These are phyloP conservation scores for Amphimedon queenslandica DNA, from an alignment of 37 sponge, comb jelly and placozoan genomes.

Conservation along the genomic window DNA sequence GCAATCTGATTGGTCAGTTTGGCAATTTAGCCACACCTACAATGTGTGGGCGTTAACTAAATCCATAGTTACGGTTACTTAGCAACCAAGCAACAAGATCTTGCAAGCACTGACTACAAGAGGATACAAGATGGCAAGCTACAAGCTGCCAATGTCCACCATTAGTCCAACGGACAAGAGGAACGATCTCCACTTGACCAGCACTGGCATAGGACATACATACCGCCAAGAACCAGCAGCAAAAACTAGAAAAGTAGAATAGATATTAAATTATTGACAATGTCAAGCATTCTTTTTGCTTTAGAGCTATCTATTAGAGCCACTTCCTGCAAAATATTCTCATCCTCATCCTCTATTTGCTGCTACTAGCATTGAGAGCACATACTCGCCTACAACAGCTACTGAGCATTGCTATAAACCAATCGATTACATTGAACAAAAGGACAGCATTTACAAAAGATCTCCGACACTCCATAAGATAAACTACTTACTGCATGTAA, in stretches of 20 bases:
- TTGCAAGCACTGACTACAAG: no score
- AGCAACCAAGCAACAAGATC: neutral
- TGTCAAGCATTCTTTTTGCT: no score
- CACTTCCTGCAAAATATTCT: neutral
- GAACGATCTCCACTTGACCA: slow-evolving; percentile 64
- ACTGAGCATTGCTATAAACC: slow-evolving; percentile 32
- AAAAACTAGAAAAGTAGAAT: no score
- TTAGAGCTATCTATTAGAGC: neutral
- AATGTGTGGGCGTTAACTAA: neutral
- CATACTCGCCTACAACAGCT: slow-evolving; percentile 57
- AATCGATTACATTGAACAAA: neutral
- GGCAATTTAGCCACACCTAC: neutral
- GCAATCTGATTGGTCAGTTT: slow-evolving; percentile 35
- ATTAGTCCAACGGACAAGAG: slow-evolving; percentile 36
- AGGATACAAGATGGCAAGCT: no score
- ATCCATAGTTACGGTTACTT: neutral
- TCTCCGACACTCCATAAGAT: slow-evolving; percentile 63
- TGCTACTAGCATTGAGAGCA: slow-evolving; percentile 5
- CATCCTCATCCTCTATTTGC: slow-evolving; percentile 23
- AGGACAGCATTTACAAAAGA: slow-evolving; percentile 37
- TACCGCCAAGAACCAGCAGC: no score
- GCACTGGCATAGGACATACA: slow-evolving; percentile 55
- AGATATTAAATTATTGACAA: no score
- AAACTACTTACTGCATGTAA: slow-evolving; percentile 26
- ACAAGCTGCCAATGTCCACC: slow-evolving; percentile 35